Conservation (phyloP, 2,113 vertebrate species). For the Gobiocypris rarus region DNA sequence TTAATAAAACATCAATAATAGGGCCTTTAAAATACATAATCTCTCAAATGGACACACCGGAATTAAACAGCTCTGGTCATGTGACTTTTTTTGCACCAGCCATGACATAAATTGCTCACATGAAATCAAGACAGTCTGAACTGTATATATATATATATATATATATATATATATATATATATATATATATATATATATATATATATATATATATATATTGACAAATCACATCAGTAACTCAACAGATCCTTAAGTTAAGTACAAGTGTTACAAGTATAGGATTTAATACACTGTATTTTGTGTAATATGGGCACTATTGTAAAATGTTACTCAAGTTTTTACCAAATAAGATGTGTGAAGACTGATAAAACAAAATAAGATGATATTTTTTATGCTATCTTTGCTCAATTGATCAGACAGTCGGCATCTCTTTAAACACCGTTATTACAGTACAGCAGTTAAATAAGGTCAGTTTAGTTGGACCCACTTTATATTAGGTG, state of each 20-base stretch:
- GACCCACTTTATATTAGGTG: no score
- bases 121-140: not conserved
- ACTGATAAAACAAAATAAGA: not conserved
- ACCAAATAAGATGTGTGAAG: not conserved
- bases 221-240: not conserved
- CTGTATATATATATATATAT: not conserved
- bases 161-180: no score
- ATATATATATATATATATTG: no score
- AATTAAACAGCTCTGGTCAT: not conserved
- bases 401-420: not conserved
- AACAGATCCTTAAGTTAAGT: not conserved
- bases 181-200: no score
- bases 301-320: not conserved
- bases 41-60: not conserved
- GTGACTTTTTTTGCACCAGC: not conserved
- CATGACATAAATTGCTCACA: not conserved
- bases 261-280: not conserved
- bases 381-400: not conserved
- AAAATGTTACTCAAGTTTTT: not conserved
- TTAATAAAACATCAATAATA: not conserved
- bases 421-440: not conserved
- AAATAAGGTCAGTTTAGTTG: not conserved
- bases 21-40: not conserved
- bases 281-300: not conserved
- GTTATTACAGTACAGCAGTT: not conserved